Evolutionary conservation across 2,888 invertebrate genomes (phyloP).

Genomic region (Dusona sp.): DNA sequence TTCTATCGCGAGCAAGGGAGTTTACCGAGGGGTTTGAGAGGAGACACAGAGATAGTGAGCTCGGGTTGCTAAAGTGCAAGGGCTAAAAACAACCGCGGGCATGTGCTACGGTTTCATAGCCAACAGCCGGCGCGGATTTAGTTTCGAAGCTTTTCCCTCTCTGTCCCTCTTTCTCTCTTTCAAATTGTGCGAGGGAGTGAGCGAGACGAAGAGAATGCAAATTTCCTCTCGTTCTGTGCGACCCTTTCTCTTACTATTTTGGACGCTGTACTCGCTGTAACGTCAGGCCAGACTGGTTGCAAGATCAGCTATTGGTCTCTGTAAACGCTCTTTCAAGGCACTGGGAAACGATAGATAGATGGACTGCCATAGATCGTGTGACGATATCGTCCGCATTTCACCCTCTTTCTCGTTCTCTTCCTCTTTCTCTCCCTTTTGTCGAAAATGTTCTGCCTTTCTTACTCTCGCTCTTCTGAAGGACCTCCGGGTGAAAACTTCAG

Average conservation of each 20-base stretch:
- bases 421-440: constrained; percentile 30
- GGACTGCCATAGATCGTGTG: constrained; percentile 70
- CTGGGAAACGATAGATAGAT: constrained; percentile 69
- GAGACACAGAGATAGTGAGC: constrained; percentile 26
- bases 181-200: background rate
- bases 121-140: constrained; percentile 75
- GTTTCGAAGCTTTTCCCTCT: constrained; percentile 59
- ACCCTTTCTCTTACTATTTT: constrained; percentile 4
- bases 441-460: constrained; percentile 3
- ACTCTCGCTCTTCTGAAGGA: constrained; percentile 13
- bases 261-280: constrained; percentile 6
- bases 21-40: constrained; percentile 15
- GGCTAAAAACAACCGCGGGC: constrained; percentile 67
- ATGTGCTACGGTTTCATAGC: constrained; percentile 75
- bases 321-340: constrained; percentile 10
- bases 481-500: constrained; percentile 61
- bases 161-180: background rate
- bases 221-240: constrained; percentile 3
- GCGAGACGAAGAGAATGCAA: background rate
- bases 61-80: constrained; percentile 25
- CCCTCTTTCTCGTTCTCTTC: constrained; percentile 18
- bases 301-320: constrained; percentile 32
- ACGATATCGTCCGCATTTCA: constrained; percentile 70
- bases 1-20: constrained; percentile 52
- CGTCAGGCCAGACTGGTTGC: constrained; percentile 17